Percentiles rank a stretch among this genome's conserved stretches.
Evolutionary conservation across 2,888 invertebrate genomes (phyloP).

Genomic region (Polydrusus tereticollis): DNA sequence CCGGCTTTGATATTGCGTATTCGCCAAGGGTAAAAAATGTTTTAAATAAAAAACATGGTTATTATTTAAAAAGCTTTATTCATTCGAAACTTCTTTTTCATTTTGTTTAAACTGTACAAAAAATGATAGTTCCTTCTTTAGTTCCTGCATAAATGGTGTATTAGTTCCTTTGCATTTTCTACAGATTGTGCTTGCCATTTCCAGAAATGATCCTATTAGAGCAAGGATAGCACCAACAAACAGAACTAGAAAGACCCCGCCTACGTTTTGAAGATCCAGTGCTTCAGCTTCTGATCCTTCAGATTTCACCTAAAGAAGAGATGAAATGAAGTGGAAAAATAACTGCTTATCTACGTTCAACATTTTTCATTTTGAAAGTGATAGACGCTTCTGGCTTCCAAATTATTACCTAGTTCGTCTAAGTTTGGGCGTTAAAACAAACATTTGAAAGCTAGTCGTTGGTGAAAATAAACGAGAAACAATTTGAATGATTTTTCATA

Average conservation of each 20-base stretch:
- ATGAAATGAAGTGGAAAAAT: conserved; percentile 7
- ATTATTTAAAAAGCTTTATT: not conserved
- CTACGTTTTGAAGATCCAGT: conserved; percentile 83
- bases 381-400: no score
- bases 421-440: no score
- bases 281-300: conserved; percentile 71
- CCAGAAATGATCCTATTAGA: conserved; percentile 76
- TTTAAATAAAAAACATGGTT: no score
- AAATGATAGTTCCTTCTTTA: conserved; percentile 80
- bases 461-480: no score
- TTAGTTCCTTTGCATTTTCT: conserved; percentile 60
- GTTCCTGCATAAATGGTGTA: conserved; percentile 75
- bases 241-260: conserved; percentile 86
- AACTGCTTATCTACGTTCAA: no score
- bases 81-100: conserved; percentile 72
- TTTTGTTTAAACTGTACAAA: conserved; percentile 79
- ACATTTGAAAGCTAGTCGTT: no score
- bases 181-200: conserved; percentile 72
- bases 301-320: conserved; percentile 60
- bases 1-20: no score
- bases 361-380: no score
- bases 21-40: no score
- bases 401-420: no score
- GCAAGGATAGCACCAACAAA: conserved; percentile 77
- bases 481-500: no score